phyloP scores from a whole-genome alignment of 2,888 invertebrate species.

The Andrena camellia region DNA sequence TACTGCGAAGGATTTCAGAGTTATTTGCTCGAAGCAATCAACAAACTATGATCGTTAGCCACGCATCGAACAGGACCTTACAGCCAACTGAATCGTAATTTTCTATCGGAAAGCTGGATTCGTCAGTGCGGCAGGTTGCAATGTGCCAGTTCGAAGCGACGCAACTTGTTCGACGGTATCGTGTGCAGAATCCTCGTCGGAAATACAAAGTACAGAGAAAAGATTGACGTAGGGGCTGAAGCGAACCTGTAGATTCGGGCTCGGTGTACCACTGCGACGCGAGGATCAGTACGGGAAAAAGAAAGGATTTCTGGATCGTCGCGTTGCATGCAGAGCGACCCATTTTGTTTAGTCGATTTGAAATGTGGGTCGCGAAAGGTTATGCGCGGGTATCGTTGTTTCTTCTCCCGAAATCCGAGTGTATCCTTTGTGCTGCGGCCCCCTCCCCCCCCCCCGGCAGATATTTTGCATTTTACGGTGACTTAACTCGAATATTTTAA shows the following conservation, averaged over 20 bases:
- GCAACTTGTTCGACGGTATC: constrained; percentile 57
- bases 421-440: constrained; percentile 12
- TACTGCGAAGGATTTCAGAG: too few species aligned
- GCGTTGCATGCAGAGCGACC: constrained; percentile 71
- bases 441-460: too few species aligned
- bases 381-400: constrained; percentile 47
- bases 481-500: constrained; percentile 40
- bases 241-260: constrained; percentile 23
- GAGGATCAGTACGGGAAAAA: constrained; percentile 48
- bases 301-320: constrained; percentile 62
- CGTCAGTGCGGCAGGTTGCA: constrained; percentile 7
- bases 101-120: too few species aligned
- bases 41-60: too few species aligned
- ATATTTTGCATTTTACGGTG: constrained; percentile 37
- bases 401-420: constrained; percentile 13
- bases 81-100: too few species aligned
- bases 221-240: constrained; percentile 56
- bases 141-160: constrained; percentile 21
- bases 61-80: too few species aligned
- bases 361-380: constrained; percentile 60
- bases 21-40: too few species aligned
- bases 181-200: constrained; percentile 41
- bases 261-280: constrained; percentile 22
- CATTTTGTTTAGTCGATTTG: constrained; percentile 69
- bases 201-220: constrained; percentile 51